Evolutionary conservation across 1,140 invertebrate genomes (phyloP), one percentile per base, ranked within the genome.

Genomic region (Plodia interpunctella): DNA sequence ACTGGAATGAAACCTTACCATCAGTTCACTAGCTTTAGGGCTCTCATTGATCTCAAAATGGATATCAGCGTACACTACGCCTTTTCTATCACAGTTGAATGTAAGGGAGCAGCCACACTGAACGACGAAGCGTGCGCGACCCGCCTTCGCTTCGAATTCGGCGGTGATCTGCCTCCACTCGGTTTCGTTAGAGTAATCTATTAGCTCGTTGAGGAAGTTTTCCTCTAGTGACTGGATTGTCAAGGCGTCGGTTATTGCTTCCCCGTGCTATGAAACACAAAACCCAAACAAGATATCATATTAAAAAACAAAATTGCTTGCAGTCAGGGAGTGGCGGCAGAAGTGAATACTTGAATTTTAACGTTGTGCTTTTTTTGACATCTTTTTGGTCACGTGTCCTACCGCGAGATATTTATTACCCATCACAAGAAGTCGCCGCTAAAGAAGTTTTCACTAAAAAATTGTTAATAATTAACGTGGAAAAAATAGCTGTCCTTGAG

Each of bases 181-280:
- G 0, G 70, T 80, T 25, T 74, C 78, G 28, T 78, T 78, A 3
- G 66, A 60, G 30, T 63, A 79, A 49, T 78, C 78, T 3, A 67
- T 54, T 20, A 79, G 62, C 57, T 81, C 75, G 35, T 60, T 69
- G 0, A 81, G 61, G 56, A 81, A 81, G 56, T 70, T 77, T 25
- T 78, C 72, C 66, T 81, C 74, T 0, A 79, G n/a, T 2, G 76
- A 81, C 49, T 60, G 64, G 51, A 76, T 58, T n/a, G 66, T 78
- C 44, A 73, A 3, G 5, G 70, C 54, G 5, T 73, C 74, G 0
- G 72, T 59, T 59, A 78, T 49, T 20, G 55, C 49, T 52, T 57
- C 55, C 0, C 74, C 76, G 20, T 72, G 64, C 76, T 76, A 55
- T n/a, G 49, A 52, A 61, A 18, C 25, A 3, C n/a, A n/a, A n/a